Base-by-base conservation (phyloP, 1,140 invertebrate genomes). In the Melanaphis sacchari region DNA sequence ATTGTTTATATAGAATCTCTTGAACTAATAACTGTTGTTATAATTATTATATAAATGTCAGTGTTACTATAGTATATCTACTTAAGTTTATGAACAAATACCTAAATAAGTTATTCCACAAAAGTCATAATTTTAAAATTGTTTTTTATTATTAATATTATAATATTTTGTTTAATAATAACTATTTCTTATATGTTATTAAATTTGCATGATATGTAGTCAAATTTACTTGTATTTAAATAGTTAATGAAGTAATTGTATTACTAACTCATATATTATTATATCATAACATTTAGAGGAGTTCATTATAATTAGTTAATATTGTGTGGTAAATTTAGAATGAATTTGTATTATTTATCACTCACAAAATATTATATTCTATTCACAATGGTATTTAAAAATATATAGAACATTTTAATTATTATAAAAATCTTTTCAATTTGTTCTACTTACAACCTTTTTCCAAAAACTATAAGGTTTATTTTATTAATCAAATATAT, bases 301-400 rank as follows among this genome's bases (percentile, higher is more conserved):
- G 91, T 93, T 93, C 91, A 93, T 93, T 93, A 85, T 93, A 93
- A 46, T 82, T 36, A 59, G 22, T 90, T 66, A 59, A 59, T 90
- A 40, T 59, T 90, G 89, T 90, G 89, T 90, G 89, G 36, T 40
- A 26, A 54, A 90, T 40, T 59, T 90, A 90, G 49, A 54, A 40
- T 52, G 3, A 90, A 59, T 90, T 90, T n/a, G 40, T 89, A 59
- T 59, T 59, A 90, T 59, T 54, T 90, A 90, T 40, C 38, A 36
- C 26, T 59, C 66, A 41, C 9, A 66, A 41, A 90, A 90, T 59
- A 59, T 90, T 90, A 90, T 90, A 90, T 90, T 90, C 88, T 54
- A 90, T 59, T 59, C 52, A 90, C 52, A 90, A 90, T 59, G 38
- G 11, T 59, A 90, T 90, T 59, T 90, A 59, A 31, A 89, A 90